Conservation (phyloP, 1,140 invertebrate genomes). For the Bombus balteatus region DNA sequence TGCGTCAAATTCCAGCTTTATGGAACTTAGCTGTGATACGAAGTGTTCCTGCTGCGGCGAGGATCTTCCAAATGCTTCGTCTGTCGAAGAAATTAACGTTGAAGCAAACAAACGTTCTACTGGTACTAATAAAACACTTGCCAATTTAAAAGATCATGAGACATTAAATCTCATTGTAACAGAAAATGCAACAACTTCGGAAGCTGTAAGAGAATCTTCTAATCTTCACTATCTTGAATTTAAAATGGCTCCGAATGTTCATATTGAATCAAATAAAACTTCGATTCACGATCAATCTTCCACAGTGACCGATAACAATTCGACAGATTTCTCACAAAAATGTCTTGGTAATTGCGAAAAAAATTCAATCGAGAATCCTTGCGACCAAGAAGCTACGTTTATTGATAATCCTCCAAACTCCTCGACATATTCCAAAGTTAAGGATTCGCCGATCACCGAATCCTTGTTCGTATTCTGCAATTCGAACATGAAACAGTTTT, state of each 20-base stretch:
- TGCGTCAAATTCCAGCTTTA: neutral
- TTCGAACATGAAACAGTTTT: neutral
- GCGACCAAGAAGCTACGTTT: neutral
- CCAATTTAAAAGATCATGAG: neutral
- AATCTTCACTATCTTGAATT: neutral
- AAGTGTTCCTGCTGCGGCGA: constrained; percentile 21
- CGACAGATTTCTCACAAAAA: neutral
- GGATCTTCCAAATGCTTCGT: neutral
- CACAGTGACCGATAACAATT: neutral
- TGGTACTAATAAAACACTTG: no score
- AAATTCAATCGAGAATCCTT: neutral
- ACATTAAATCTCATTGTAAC: neutral
- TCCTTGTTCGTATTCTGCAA: constrained; percentile 11
- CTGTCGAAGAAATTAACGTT: neutral
- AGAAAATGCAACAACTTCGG: neutral
- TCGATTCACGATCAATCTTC: neutral
- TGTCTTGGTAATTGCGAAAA: neutral
- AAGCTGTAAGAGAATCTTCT: neutral
- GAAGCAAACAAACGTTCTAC: neutral
- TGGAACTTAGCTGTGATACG: neutral
- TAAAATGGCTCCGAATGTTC: no score
- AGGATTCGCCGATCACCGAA: neutral
- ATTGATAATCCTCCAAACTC: neutral
- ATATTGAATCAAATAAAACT: no score
- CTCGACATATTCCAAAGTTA: no score